These are phyloP conservation scores for Drosophila virilis DNA, from an alignment of 1,140 invertebrate species.

Conservation along the genomic window DNA sequence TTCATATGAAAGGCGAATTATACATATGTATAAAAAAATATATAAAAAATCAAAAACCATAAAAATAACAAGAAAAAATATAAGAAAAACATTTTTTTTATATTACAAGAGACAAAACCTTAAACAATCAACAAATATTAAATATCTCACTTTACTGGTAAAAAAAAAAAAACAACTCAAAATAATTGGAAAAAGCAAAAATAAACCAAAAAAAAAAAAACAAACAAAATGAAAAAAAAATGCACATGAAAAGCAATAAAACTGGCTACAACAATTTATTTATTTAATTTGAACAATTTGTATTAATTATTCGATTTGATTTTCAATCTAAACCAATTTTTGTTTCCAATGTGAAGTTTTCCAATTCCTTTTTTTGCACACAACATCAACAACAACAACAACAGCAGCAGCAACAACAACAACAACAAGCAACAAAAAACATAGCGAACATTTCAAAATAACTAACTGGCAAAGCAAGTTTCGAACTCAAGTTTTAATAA, in stretches of 20 bases:
- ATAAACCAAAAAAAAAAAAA: conserved; percentile 36
- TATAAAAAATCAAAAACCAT: conserved; percentile 46
- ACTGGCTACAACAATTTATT: conserved; percentile 62
- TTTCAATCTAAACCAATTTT: conserved; percentile 68
- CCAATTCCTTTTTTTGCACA: conserved; percentile 56
- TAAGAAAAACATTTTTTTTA: conserved; percentile 67
- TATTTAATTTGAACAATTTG: conserved; percentile 19
- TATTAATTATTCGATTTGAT: conserved; percentile 33
- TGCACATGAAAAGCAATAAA: conserved; percentile 71
- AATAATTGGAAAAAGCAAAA: conserved; percentile 50
- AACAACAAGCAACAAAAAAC: conserved; percentile 16
- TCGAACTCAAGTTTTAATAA: conserved; percentile 66
- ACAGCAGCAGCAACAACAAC: conserved; percentile 30
- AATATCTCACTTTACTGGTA: conserved; percentile 72
- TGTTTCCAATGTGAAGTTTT: conserved; percentile 35
- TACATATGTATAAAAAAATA: conserved; percentile 43
- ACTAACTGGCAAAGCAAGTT: conserved; percentile 66
- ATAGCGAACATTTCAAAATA: conserved; percentile 47
- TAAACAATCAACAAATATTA: conserved; percentile 38
- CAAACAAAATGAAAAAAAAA: conserved; percentile 40
- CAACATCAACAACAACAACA: conserved; percentile 48
- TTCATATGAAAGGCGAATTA: conserved; percentile 61
- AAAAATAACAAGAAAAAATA: conserved; percentile 36
- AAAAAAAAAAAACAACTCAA: conserved; percentile 49
- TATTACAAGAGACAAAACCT: conserved; percentile 77